Percentiles rank a stretch among this genome's conserved stretches.
Evolutionary conservation across 1,140 invertebrate genomes (phyloP).

Genomic region (Drosophila mauritiana): DNA sequence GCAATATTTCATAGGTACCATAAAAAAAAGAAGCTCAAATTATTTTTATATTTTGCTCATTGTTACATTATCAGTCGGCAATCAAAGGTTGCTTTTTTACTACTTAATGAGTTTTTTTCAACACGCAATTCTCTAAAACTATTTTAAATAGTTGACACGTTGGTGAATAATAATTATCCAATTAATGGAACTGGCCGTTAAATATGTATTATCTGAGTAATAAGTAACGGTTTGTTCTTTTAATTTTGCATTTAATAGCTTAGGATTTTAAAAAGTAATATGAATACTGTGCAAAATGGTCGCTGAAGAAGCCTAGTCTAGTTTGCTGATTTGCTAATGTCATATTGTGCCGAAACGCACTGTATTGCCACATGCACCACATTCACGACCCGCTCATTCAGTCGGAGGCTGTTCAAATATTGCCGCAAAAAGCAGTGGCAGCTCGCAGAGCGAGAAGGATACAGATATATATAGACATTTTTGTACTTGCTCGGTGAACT

Average conservation of each 20-base stretch:
- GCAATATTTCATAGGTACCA: too few species aligned
- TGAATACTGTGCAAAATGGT: too few species aligned
- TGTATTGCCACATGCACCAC: conserved; percentile 16
- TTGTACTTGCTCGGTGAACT: conserved; percentile 55
- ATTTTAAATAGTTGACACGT: neutral
- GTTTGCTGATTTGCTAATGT: too few species aligned
- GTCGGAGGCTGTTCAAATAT: conserved; percentile 56
- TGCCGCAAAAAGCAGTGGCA: conserved; percentile 40
- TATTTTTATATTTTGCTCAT: too few species aligned
- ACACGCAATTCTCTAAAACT: neutral
- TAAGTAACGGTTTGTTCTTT: neutral
- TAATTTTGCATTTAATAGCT: too few species aligned
- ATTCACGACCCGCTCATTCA: conserved; percentile 16
- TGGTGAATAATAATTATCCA: neutral
- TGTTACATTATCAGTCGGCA: too few species aligned
- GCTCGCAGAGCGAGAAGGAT: conserved; percentile 18
- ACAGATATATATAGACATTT: conserved; percentile 42
- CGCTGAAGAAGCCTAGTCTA: too few species aligned
- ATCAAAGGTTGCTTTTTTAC: too few species aligned
- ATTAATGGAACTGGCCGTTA: neutral
- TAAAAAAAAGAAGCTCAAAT: too few species aligned
- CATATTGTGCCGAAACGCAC: conserved; percentile 15
- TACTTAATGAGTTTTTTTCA: neutral
- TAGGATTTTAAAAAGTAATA: too few species aligned
- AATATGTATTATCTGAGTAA: neutral